Evolutionary conservation across 2,888 invertebrate species (phyloP).

Genomic region (Fissipunctia ypsillon): DNA sequence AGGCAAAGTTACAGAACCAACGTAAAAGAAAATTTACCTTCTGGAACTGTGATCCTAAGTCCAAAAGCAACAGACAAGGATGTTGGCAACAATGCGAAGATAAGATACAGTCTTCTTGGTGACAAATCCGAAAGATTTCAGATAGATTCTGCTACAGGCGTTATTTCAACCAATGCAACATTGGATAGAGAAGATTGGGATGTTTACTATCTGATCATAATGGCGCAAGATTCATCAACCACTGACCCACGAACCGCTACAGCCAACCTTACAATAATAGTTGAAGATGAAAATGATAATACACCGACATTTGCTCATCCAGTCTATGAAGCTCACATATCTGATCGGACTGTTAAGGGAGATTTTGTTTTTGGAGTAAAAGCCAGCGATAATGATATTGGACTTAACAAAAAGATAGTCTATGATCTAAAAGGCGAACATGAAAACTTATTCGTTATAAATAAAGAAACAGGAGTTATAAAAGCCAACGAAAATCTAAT

Average conservation of each 20-base stretch:
- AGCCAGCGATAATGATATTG: constrained; percentile 96
- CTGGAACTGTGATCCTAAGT: constrained; percentile 94
- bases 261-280: constrained; percentile 94
- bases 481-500: constrained; percentile 94
- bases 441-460: constrained; percentile 94
- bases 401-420: constrained; percentile 94
- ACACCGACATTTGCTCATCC: constrained; percentile 94
- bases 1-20: constrained; percentile 94
- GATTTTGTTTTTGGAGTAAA: constrained; percentile 97
- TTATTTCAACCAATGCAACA: constrained; percentile 93
- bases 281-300: constrained; percentile 96
- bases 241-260: constrained; percentile 96
- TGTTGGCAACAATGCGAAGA: constrained; percentile 95
- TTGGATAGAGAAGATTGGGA: constrained; percentile 95
- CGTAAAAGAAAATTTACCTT: constrained; percentile 95
- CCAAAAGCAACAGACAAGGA: constrained; percentile 96
- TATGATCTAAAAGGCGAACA: constrained; percentile 95
- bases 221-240: constrained; percentile 97
- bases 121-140: constrained; percentile 95
- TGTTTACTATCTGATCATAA: constrained; percentile 94
- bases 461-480: constrained; percentile 96
- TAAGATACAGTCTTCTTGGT: constrained; percentile 96
- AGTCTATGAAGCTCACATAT: constrained; percentile 94
- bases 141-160: constrained; percentile 94
- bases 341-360: constrained; percentile 94